Conservation (phyloP, 2,113 vertebrate genomes). For the Hemiscyllium ocellatum region DNA sequence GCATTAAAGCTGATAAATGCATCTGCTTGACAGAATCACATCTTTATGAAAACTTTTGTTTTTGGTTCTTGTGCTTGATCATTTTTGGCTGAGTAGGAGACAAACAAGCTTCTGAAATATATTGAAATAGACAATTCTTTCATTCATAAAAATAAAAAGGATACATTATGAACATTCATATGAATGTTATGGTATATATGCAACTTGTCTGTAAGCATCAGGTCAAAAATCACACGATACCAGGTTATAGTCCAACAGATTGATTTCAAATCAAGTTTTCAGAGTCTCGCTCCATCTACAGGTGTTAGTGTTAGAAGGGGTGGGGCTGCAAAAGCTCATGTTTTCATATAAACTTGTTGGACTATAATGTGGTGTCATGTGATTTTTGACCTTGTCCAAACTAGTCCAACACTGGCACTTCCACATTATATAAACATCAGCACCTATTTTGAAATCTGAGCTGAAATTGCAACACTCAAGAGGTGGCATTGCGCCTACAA, state of each 20-base stretch:
- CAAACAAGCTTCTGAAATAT: neutral
- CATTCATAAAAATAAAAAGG: neutral
- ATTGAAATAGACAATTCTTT: no score
- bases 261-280: no score
- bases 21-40: neutral
- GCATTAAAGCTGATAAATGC: neutral
- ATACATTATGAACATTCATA: neutral
- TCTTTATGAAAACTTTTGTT: neutral
- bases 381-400: no score
- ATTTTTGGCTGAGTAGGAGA: neutral
- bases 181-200: neutral
- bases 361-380: no score
- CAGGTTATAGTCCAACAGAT: no score
- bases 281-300: no score
- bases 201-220: neutral
- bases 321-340: no score
- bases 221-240: neutral
- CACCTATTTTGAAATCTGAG: neutral
- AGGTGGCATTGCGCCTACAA: neutral
- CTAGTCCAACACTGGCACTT: no score
- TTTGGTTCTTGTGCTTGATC: neutral
- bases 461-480: neutral
- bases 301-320: no score
- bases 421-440: neutral
- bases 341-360: no score